Base-by-base conservation (phyloP, 23 tunicate genomes). In the Clavelina lepadiformis region DNA sequence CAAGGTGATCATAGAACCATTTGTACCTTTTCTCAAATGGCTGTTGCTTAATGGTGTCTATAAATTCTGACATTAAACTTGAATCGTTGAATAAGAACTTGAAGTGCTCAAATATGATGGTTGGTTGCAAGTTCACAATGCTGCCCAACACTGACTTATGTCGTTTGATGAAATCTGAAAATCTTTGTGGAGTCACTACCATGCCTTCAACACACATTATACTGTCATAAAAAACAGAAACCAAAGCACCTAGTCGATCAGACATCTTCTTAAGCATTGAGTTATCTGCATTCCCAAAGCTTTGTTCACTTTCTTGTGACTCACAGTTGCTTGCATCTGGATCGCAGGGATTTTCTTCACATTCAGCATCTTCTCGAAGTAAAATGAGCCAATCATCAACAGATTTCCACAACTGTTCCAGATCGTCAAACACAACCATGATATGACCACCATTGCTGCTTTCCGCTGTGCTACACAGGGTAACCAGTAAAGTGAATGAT, bases 1-100 rank as follows among this genome's bases (percentile, higher is more conserved):
- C 29, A 1, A 85, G 68, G 46, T 85, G 73, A 6, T 78, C 86
- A 35, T 89, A 89, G 63, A 89, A 89, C 97, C 97, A 89, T 41
- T 89, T 69, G 71, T 64, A 81, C 2, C 97, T 79, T 4, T 81
- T 71, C n/a, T 32, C 61, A 51, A 89, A 81, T 15, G 79, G 78
- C 56, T 77, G 79, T 28, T 45, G 15, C 58, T 75, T 75, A 7
- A 89, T 81, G 6, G 51, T 32, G 26, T 29, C 45, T 3, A 89
- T 21, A 54, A 89, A 89, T 28, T 46, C 56, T 13, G 58, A 28
- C 89, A 89, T 76, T 33, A 89, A 58, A 5, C 54, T 34, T 0
- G 61, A 34, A 56, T 71, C 33, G 60, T 63, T 41, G 24, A 81
- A 68, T 37, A 89, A 63, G 75, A 89, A 89, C 30, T 74, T 69